Percentiles rank a stretch among this genome's conserved stretches.
Conservation (phyloP, 2,797 vertebrate genomes). For the Eospalax fontanierii region DNA sequence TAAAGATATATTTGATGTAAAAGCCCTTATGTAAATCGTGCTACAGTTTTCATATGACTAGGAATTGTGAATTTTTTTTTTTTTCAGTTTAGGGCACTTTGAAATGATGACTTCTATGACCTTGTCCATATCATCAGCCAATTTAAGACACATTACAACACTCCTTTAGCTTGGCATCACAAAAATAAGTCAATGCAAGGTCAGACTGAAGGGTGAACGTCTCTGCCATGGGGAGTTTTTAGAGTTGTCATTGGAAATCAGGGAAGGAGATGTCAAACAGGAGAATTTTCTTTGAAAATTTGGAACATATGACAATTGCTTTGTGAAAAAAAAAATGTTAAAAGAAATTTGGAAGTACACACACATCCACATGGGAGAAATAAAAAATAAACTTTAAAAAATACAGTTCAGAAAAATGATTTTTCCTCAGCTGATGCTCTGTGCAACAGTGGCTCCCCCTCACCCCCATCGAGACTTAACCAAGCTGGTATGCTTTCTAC, state of each 20-base stretch:
- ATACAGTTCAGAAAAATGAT: not conserved
- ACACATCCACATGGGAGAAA: not conserved
- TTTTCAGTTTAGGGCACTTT: conserved; percentile 48
- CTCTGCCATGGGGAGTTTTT: not conserved
- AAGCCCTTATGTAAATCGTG: not conserved
- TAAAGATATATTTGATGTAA: not conserved
- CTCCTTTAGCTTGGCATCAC: not conserved
- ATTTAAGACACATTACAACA: not conserved
- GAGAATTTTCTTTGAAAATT: not conserved
- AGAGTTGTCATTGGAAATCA: not conserved
- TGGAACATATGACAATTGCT: not conserved
- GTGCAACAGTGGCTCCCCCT: not conserved
- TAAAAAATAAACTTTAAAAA: conserved; percentile 41
- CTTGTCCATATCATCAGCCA: not conserved
- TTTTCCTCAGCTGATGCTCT: not conserved
- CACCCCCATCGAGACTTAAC: not conserved
- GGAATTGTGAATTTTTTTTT: not conserved
- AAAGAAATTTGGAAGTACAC: not conserved
- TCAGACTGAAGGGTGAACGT: not conserved
- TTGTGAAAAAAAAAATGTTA: not conserved
- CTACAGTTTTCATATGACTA: not conserved
- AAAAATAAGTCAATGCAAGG: not conserved
- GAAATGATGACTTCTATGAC: conserved; percentile 14
- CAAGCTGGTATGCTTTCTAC: not conserved
- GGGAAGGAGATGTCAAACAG: not conserved